Evolutionary conservation across 2,113 vertebrate genomes (phyloP), one percentile per base, ranked within the genome.

Genomic region (Thymallus thymallus): DNA sequence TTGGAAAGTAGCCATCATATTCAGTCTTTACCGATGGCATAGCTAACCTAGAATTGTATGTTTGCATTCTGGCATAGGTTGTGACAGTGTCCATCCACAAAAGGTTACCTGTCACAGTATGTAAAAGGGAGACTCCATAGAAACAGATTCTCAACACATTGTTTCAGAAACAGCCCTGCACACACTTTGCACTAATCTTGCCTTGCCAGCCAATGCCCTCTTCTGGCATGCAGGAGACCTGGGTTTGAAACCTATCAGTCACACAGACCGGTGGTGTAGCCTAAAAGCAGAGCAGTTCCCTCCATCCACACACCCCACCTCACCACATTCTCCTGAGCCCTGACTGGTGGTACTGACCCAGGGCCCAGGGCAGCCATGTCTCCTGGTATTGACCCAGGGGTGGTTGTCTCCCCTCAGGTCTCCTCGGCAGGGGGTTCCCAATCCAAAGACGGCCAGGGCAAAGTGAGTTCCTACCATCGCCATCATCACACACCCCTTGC

Each of bases 361-460:
- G 46, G 46, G 46, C 13, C 14, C 46, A 48, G 56, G 61, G 46
- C 41, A 55, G 23, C 30, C 70, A 29, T 68, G 46, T 46, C n/a
- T 48, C n/a, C 73, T 79, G 86, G 68, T 86, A 84, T 84, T 91
- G 84, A 91, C 83, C 80, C 68, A 65, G 80, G 29, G 81, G 66
- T 89, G 83, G 77, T 91, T 92, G 86, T 92, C 84, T 92, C 88
- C 79, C 72, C 20, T 20, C 91, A 93, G 92, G 91, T 88, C 73
- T 88, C 90, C 78, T 86, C 91, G 81, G 84, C 84, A 82, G 79
- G 87, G 92, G 88, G 88, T 92, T 80, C 90, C 76, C 70, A 73
- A 84, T 85, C 87, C 83, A 66, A 60, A 60, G 45, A 23, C 71
- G 76, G 68, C 84, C 83, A 90, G 85, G 78, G 89, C 86, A 86